Conservation (phyloP, 2,113 vertebrate genomes). For the Tricholaema leucomelas region DNA sequence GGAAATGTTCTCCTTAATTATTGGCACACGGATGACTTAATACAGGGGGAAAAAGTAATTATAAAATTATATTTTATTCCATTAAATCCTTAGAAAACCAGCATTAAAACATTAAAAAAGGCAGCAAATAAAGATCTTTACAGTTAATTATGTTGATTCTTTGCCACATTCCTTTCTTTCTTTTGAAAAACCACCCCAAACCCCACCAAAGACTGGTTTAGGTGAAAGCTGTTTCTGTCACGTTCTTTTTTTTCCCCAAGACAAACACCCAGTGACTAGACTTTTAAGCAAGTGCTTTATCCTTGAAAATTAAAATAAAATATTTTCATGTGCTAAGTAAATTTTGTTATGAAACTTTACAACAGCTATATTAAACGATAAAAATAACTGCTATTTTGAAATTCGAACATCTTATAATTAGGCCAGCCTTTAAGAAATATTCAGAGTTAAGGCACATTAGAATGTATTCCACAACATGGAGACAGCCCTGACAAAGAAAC, state of each 20-base stretch:
- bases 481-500: slow-evolving; percentile 97
- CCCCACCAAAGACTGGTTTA: not conserved
- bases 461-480: slow-evolving; percentile 93
- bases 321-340: slow-evolving; percentile 69
- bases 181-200: not conserved
- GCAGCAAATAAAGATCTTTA: not conserved
- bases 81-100: not conserved
- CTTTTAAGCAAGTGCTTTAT: slow-evolving; percentile 46
- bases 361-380: slow-evolving; percentile 75
- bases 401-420: slow-evolving; percentile 88
- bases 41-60: not conserved
- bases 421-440: slow-evolving; percentile 88
- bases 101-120: not conserved
- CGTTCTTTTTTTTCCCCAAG: not conserved
- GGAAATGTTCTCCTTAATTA: not conserved
- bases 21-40: not conserved
- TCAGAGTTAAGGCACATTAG: slow-evolving; percentile 92
- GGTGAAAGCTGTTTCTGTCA: not conserved
- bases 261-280: not conserved
- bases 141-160: not conserved
- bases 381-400: slow-evolving; percentile 81
- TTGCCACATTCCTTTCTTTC: not conserved
- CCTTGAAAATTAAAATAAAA: slow-evolving; percentile 66
- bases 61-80: not conserved
- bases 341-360: slow-evolving; percentile 67